Conservation (phyloP, 2,113 vertebrate genomes). For the Pavo muticus region DNA sequence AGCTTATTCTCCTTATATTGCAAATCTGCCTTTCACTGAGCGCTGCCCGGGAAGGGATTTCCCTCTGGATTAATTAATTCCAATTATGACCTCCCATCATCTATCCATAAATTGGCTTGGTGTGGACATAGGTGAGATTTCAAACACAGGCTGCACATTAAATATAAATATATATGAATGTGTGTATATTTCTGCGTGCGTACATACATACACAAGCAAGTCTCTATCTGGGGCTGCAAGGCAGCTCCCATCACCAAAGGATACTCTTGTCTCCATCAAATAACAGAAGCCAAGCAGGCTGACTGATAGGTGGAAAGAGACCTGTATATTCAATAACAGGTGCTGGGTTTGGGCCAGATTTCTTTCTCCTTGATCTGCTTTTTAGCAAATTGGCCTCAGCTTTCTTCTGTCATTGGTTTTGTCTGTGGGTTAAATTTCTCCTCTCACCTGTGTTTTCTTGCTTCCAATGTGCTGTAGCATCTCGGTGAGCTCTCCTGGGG, state of each 20-base stretch:
- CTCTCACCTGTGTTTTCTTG: background rate
- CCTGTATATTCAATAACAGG: background rate
- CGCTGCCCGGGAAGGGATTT: slow-evolving; percentile 56
- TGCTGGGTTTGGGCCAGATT: background rate
- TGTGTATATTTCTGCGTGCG: background rate
- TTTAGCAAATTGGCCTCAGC: background rate
- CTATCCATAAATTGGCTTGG: slow-evolving; percentile 62
- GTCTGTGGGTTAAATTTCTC: background rate
- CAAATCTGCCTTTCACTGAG: slow-evolving; percentile 40
- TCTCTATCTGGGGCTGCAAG: background rate
- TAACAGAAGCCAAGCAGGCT: background rate
- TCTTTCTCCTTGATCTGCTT: background rate
- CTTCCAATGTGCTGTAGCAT: background rate
- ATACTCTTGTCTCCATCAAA: background rate
- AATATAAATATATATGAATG: slow-evolving; percentile 13
- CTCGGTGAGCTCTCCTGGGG: background rate
- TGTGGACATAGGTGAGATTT: slow-evolving; percentile 53
- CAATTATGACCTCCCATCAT: slow-evolving; percentile 71
- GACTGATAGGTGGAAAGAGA: background rate
- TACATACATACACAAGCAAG: background rate
- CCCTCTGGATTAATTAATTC: slow-evolving; percentile 72
- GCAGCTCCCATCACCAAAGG: background rate
- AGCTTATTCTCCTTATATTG: slow-evolving; percentile 38
- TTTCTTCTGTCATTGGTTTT: background rate
- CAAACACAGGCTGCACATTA: slow-evolving; percentile 28